Evolutionary conservation across 2,113 vertebrate genomes (phyloP).

Genomic region (Laticauda colubrina): DNA sequence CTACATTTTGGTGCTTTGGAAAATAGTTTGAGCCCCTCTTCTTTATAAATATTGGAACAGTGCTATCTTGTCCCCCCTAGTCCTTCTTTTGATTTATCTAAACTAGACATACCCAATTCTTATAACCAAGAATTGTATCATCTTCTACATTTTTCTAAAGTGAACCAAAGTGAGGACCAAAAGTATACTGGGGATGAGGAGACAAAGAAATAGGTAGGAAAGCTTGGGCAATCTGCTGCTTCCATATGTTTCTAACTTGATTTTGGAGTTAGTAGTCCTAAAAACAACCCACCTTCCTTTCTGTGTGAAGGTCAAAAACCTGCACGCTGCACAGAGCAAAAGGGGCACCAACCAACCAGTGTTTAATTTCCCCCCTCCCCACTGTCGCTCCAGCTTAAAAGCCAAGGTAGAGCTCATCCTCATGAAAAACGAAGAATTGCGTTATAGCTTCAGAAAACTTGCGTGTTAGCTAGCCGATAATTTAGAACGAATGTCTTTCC

Average conservation of each 20-base stretch:
- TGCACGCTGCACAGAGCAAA: constrained; percentile 46
- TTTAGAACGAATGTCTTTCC: constrained; percentile 46
- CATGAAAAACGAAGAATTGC: constrained; percentile 49
- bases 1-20: not conserved
- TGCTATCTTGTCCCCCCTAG: not conserved
- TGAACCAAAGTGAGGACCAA: not conserved
- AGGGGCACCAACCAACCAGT: constrained; percentile 16
- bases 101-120: not conserved
- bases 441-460: constrained; percentile 52
- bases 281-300: constrained; percentile 14
- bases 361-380: constrained; percentile 12
- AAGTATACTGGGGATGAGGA: not conserved
- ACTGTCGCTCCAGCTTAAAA: constrained; percentile 42
- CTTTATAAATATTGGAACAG: not conserved
- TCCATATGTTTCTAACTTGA: not conserved
- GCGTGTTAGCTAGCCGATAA: constrained; percentile 27
- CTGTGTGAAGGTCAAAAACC: constrained; percentile 10
- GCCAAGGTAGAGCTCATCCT: constrained; percentile 32
- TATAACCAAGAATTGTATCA: not conserved
- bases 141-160: not conserved
- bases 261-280: not conserved
- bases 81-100: not conserved
- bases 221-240: not conserved
- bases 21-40: not conserved
- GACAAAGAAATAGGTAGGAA: not conserved